These are phyloP conservation scores for Hyposoter dolosus DNA, from an alignment of 2,888 invertebrate species.

Conservation along the genomic window DNA sequence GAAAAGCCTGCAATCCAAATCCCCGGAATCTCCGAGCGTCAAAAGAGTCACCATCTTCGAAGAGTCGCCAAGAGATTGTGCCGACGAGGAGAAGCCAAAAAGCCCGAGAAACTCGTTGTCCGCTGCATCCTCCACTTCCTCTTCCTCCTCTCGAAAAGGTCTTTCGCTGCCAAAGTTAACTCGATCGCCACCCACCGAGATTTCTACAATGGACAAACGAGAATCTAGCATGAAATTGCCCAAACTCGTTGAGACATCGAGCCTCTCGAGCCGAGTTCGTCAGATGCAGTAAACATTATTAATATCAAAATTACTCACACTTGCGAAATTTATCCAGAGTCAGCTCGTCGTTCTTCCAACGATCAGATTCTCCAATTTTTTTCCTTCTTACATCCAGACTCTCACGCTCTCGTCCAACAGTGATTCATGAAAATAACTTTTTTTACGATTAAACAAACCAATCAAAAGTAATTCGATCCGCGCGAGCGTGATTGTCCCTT, in stretches of 20 bases:
- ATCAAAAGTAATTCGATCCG: not conserved
- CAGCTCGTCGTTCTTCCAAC: not conserved
- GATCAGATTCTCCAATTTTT: not conserved
- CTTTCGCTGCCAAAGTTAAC: slow-evolving; percentile 75
- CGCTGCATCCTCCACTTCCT: not conserved
- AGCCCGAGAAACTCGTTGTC: slow-evolving; percentile 62
- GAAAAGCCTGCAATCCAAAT: slow-evolving; percentile 72
- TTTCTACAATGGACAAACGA: slow-evolving; percentile 30
- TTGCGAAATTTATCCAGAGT: not conserved
- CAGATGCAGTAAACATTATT: slow-evolving; percentile 61
- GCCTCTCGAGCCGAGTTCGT: slow-evolving; percentile 67
- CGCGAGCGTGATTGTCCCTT: not conserved
- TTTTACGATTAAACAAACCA: not conserved
- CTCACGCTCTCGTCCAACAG: slow-evolving; percentile 1
- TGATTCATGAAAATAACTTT: not conserved
- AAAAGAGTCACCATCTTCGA: slow-evolving; percentile 51
- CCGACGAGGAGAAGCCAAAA: slow-evolving; percentile 17
- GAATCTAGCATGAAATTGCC: slow-evolving; percentile 73
- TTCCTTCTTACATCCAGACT: not conserved
- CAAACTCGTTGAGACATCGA: slow-evolving; percentile 74
- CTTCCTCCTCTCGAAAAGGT: slow-evolving; percentile 71
- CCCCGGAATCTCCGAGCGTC: slow-evolving; percentile 63
- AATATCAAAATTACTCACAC: not conserved
- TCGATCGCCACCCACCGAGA: slow-evolving; percentile 49
- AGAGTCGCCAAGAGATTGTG: slow-evolving; percentile 9